These are phyloP conservation scores for Hybos culiciformis DNA, from an alignment of 2,888 invertebrate genomes.

Conservation along the genomic window DNA sequence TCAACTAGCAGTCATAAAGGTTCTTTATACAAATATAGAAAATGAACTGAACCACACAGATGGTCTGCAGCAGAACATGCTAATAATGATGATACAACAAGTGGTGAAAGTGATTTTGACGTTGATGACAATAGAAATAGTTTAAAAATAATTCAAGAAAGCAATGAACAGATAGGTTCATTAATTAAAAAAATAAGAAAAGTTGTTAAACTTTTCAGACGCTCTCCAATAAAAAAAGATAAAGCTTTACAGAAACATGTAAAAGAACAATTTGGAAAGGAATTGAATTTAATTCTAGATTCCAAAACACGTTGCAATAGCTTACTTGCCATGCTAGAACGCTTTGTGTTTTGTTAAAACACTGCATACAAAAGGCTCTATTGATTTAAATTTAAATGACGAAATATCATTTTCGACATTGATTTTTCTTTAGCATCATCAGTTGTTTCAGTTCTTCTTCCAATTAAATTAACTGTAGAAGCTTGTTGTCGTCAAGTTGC, in stretches of 20 bases:
- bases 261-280: slow-evolving; percentile 8
- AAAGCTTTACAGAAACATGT: slow-evolving; percentile 10
- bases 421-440: background rate
- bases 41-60: too few relatives aligned
- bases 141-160: too few relatives aligned
- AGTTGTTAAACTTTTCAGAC: slow-evolving; percentile 1
- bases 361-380: slow-evolving; percentile 15
- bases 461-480: slow-evolving; percentile 1
- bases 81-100: too few relatives aligned
- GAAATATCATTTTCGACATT: slow-evolving; percentile 7
- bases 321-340: slow-evolving; percentile 12
- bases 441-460: background rate
- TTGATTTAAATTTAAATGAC: slow-evolving; percentile 14
- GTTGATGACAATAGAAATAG: background rate
- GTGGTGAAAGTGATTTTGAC: background rate
- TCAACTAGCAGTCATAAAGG: background rate
- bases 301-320: slow-evolving; percentile 14
- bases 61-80: background rate
- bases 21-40: too few relatives aligned
- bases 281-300: slow-evolving; percentile 10
- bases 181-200: slow-evolving; percentile 1
- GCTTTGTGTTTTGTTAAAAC: slow-evolving; percentile 14
- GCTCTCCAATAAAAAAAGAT: slow-evolving; percentile 7
- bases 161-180: background rate
- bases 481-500: slow-evolving; percentile 3